Base-by-base conservation (phyloP, 2,113 vertebrate species). In the Sorex fumeus region DNA sequence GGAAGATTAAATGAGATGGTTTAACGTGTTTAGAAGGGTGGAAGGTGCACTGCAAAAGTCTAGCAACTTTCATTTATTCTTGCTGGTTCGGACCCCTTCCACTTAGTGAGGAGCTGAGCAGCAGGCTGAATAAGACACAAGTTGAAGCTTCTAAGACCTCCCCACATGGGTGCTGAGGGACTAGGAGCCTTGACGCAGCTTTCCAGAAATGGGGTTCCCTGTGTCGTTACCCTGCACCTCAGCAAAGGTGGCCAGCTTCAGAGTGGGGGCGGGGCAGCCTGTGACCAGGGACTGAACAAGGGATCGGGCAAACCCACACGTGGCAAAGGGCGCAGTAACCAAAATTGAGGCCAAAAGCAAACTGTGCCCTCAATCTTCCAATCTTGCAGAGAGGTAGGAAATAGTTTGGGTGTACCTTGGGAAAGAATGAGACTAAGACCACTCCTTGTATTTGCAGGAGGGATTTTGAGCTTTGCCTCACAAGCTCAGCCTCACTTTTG, bases 291-390 rank as follows among this genome's bases (percentile, higher is more conserved):
- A 13, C 47, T 77, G 57, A 34, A 57, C 30, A 43, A 69, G 19
- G 16, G 27, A 43, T 80, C 72, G 84, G 57, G 36, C 13, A n/a
- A 60, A 69, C 12, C 32, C n/a, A 79, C 19, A 11, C 12, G 0
- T 12, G 57, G 43, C 23, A 77, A 23, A 28, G 0, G 0, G 25
- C 0, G 0, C 36, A 47, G 45, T 47, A 6, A 4, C 71, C 32
- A 19, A 64, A 87, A 27, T 74, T 28, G 32, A 60, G 11, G n/a
- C 40, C 34, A 12, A 36, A 62, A 15, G 2, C 7, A 3, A 3
- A 25, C 11, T 0, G 36, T 0, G 2, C 2, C 64, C 67, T 64
- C 69, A 66, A 34, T 23, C 2, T 8, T 23, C 21, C 3, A 1
- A 3, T 45, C 78, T 23, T 45, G 11, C n/a, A 36, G 21, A 60